Evolutionary conservation across 1,140 invertebrate genomes (phyloP).

Genomic region (Caenorhabditis brenneri): DNA sequence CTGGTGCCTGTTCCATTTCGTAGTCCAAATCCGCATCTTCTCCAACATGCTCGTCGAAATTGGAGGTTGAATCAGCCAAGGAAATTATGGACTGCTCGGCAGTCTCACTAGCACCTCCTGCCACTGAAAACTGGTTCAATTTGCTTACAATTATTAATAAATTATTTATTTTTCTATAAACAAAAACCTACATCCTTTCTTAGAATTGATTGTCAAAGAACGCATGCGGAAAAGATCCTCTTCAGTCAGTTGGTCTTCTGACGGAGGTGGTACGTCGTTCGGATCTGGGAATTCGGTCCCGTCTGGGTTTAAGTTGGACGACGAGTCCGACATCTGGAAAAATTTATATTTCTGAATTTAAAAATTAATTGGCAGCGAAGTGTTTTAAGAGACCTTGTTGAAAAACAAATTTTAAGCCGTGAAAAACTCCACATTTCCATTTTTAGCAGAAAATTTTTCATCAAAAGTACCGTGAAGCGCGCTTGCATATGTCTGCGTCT

Average conservation of each 20-base stretch:
- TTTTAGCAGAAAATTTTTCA: background rate
- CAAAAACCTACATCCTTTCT: constrained; percentile 47
- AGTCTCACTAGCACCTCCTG: constrained; percentile 49
- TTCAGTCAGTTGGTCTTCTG: constrained; percentile 48
- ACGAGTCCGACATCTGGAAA: constrained; percentile 17
- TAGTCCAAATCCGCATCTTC: constrained; percentile 52
- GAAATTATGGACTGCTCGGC: constrained; percentile 67
- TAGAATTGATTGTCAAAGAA: constrained; percentile 20
- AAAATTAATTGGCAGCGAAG: too few relatives aligned
- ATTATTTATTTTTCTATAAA: background rate
- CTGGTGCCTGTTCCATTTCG: background rate
- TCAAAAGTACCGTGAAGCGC: background rate
- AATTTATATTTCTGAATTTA: background rate
- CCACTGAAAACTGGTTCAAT: too few relatives aligned
- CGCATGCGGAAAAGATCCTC: constrained; percentile 65
- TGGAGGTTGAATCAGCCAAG: constrained; percentile 67
- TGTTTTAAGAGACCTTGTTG: background rate
- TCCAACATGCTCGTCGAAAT: constrained; percentile 64
- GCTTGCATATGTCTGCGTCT: constrained; percentile 16
- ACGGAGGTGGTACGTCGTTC: constrained; percentile 18
- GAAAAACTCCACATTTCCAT: constrained; percentile 15
- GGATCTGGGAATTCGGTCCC: constrained; percentile 29
- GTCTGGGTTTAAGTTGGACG: constrained; percentile 9
- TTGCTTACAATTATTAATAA: background rate
- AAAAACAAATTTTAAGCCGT: too few relatives aligned